These are phyloP conservation scores for Cantharis lateralis DNA, from an alignment of 2,888 invertebrate genomes.

Conservation along the genomic window DNA sequence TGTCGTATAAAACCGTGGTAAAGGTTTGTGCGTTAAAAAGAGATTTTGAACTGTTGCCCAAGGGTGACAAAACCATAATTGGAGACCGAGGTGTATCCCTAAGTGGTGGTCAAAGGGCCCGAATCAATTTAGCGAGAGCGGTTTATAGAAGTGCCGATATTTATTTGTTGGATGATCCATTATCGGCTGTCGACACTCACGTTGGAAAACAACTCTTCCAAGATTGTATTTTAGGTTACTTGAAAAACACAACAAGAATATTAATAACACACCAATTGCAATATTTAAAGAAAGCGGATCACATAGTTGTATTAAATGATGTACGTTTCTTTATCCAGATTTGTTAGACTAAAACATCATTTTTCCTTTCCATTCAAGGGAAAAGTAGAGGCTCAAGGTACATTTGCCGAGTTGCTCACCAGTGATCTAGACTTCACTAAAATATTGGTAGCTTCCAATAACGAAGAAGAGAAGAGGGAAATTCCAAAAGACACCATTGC, in stretches of 20 bases:
- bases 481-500: not conserved
- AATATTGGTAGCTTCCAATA: slow-evolving; percentile 42
- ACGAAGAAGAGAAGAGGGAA: slow-evolving; percentile 29
- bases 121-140: slow-evolving; percentile 77
- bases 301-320: slow-evolving; percentile 60
- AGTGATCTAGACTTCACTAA: slow-evolving; percentile 67
- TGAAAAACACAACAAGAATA: slow-evolving; percentile 65
- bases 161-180: slow-evolving; percentile 79
- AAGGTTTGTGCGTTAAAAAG: slow-evolving; percentile 65
- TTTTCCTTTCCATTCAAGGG: slow-evolving; percentile 54
- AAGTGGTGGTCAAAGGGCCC: slow-evolving; percentile 81
- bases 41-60: slow-evolving; percentile 67
- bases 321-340: not conserved
- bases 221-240: slow-evolving; percentile 66
- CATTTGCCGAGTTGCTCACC: slow-evolving; percentile 61
- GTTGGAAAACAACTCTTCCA: slow-evolving; percentile 78
- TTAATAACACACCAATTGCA: slow-evolving; percentile 76
- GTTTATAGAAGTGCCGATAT: slow-evolving; percentile 77
- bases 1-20: slow-evolving; percentile 58
- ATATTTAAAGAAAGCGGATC: slow-evolving; percentile 61
- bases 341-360: not conserved
- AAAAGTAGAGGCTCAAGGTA: slow-evolving; percentile 62
- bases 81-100: slow-evolving; percentile 77
- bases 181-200: slow-evolving; percentile 79
- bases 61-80: slow-evolving; percentile 60